Conservation (phyloP, 2,888 invertebrate species). For the Heteropelma amictum region DNA sequence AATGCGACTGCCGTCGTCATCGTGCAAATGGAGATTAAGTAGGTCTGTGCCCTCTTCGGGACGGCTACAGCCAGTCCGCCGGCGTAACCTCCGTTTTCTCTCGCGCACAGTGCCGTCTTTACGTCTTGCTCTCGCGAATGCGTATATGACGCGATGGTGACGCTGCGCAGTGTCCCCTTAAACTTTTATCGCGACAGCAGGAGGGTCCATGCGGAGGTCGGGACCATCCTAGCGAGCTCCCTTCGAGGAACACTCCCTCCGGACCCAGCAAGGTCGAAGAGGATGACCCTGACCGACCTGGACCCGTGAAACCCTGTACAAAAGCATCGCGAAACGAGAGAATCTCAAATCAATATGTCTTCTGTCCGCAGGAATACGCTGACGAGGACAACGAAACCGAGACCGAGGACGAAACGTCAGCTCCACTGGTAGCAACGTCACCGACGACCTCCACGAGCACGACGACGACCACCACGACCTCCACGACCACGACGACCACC, state of each 20-base stretch:
- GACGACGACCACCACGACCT: slow-evolving; percentile 71
- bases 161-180: too few species aligned
- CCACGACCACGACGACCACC: slow-evolving; percentile 75
- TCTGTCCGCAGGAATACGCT: slow-evolving; percentile 65
- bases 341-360: neutral
- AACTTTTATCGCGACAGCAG: too few species aligned
- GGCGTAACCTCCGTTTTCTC: slow-evolving; percentile 25
- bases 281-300: too few species aligned
- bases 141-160: too few species aligned
- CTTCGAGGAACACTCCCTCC: too few species aligned
- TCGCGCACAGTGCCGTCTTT: neutral
- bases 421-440: slow-evolving; percentile 58
- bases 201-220: too few species aligned
- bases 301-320: too few species aligned
- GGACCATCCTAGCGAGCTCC: too few species aligned
- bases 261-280: too few species aligned
- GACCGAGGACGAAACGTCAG: slow-evolving; percentile 63
- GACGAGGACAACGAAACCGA: slow-evolving; percentile 70
- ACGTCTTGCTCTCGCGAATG: too few species aligned
- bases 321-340: too few species aligned
- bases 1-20: slow-evolving; percentile 46
- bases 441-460: slow-evolving; percentile 65
- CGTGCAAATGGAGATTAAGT: slow-evolving; percentile 66
- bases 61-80: slow-evolving; percentile 41
- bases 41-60: slow-evolving; percentile 59